These are phyloP conservation scores for Phanerotoma sp. DNA, from an alignment of 2,888 invertebrate genomes.

Conservation along the genomic window DNA sequence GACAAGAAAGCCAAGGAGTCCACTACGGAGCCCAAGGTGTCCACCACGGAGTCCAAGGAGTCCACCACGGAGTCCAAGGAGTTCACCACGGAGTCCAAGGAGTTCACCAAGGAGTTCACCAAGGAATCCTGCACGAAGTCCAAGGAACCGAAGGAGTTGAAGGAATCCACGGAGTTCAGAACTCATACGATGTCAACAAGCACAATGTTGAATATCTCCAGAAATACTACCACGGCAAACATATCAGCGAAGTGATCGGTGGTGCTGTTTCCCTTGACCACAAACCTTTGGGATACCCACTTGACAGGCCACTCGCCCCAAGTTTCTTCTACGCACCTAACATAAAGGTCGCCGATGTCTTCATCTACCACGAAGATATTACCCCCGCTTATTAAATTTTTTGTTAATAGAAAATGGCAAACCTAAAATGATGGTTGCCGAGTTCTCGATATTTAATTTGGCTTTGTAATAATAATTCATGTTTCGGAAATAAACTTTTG, in stretches of 20 bases:
- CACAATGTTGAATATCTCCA: slow-evolving; percentile 39
- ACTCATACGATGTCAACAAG: slow-evolving; percentile 16
- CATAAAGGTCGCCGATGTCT: slow-evolving; percentile 60
- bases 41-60: slow-evolving; percentile 13
- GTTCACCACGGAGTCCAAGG: slow-evolving; percentile 8
- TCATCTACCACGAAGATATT: slow-evolving; percentile 60
- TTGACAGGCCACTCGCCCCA: slow-evolving; percentile 60
- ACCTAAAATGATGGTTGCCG: too few relatives aligned
- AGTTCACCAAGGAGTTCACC: slow-evolving; percentile 3
- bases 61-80: slow-evolving; percentile 1
- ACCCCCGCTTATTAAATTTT: slow-evolving; percentile 15
- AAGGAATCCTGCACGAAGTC: slow-evolving; percentile 4
- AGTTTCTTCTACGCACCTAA: slow-evolving; percentile 57
- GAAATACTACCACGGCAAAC: slow-evolving; percentile 43
- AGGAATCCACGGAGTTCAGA: slow-evolving; percentile 1
- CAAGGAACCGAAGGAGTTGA: neutral
- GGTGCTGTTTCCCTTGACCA: slow-evolving; percentile 58
- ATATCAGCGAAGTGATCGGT: slow-evolving; percentile 47
- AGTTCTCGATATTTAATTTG: too few relatives aligned
- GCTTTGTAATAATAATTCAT: too few relatives aligned
- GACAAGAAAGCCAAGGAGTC: slow-evolving; percentile 12
- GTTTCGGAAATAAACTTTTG: too few relatives aligned
- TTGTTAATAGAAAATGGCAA: neutral
- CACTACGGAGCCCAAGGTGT: slow-evolving; percentile 21
- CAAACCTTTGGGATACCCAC: slow-evolving; percentile 62